These are phyloP conservation scores for Chamaetylas fuelleborni DNA, from an alignment of 2,113 vertebrate species.

Conservation along the genomic window DNA sequence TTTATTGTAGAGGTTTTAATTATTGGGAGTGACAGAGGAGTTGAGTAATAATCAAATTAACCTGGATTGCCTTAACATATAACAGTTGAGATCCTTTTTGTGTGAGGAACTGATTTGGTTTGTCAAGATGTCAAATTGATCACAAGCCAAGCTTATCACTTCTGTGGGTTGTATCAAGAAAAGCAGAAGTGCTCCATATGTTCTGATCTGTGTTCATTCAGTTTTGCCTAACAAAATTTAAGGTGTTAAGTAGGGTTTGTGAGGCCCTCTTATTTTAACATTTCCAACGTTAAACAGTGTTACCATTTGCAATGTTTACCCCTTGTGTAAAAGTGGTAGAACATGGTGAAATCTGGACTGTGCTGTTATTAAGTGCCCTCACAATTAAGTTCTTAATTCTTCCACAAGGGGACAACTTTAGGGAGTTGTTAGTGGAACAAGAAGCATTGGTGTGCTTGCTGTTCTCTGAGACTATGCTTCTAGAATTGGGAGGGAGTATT, in stretches of 20 bases:
- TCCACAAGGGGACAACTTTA: neutral
- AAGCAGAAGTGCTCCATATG: slow-evolving; percentile 53
- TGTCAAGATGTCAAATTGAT: slow-evolving; percentile 52
- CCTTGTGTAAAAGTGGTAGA: neutral
- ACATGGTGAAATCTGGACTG: neutral
- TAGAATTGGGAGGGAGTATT: neutral
- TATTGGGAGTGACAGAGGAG: neutral
- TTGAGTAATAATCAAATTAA: slow-evolving; percentile 5
- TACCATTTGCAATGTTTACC: too few species aligned
- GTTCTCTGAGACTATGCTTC: neutral
- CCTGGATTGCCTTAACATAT: neutral
- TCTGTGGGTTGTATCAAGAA: slow-evolving; percentile 27
- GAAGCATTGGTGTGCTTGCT: neutral
- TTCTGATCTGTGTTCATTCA: slow-evolving; percentile 56
- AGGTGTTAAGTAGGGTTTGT: slow-evolving; percentile 44
- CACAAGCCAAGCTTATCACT: slow-evolving; percentile 51
- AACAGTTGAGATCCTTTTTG: neutral
- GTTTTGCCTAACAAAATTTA: slow-evolving; percentile 63
- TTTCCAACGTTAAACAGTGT: too few species aligned
- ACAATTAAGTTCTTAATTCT: neutral
- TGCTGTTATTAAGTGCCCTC: neutral
- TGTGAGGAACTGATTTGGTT: slow-evolving; percentile 25
- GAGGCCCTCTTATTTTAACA: slow-evolving; percentile 11
- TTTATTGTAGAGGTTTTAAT: neutral
- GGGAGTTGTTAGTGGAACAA: neutral